phyloP scores from a whole-genome alignment of 2,888 invertebrate species.

The Drosophila engyochracea region DNA sequence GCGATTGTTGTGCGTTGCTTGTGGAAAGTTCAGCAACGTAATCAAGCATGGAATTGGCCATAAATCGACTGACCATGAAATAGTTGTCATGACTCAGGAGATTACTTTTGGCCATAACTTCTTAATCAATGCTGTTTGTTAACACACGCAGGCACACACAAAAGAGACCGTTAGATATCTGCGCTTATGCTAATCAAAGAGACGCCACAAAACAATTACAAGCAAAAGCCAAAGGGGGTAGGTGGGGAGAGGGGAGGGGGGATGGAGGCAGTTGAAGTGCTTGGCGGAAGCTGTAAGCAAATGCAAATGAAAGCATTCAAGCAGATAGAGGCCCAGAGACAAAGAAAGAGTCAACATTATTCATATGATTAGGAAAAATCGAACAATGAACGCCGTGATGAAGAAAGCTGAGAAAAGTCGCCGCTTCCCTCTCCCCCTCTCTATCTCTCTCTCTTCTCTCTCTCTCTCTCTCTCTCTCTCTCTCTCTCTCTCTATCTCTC shows the following conservation, averaged over 20 bases:
- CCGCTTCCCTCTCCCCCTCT: neutral
- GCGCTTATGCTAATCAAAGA: constrained; percentile 58
- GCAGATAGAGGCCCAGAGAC: constrained; percentile 55
- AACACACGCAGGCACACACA: constrained; percentile 6
- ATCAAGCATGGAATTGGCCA: constrained; percentile 42
- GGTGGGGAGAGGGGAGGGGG: neutral
- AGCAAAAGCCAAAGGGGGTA: neutral
- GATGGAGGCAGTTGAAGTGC: constrained; percentile 13
- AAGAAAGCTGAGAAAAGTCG: constrained; percentile 58
- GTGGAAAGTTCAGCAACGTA: constrained; percentile 41
- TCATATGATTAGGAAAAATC: constrained; percentile 79
- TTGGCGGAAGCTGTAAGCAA: constrained; percentile 61
- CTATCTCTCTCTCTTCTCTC: neutral
- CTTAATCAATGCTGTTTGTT: constrained; percentile 20
- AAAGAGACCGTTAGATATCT: constrained; percentile 55
- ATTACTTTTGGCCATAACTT: constrained; percentile 35
- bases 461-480: neutral
- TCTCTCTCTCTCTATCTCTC: neutral
- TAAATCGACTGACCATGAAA: constrained; percentile 53
- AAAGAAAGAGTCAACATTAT: constrained; percentile 56
- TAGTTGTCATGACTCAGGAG: constrained; percentile 23
- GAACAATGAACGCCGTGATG: constrained; percentile 64
- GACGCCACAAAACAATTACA: constrained; percentile 49
- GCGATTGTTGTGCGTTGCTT: constrained; percentile 11
- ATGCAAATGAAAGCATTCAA: constrained; percentile 76